These are phyloP conservation scores for Acrocephalus arundinaceus DNA, from an alignment of 2,113 vertebrate species.

Conservation along the genomic window DNA sequence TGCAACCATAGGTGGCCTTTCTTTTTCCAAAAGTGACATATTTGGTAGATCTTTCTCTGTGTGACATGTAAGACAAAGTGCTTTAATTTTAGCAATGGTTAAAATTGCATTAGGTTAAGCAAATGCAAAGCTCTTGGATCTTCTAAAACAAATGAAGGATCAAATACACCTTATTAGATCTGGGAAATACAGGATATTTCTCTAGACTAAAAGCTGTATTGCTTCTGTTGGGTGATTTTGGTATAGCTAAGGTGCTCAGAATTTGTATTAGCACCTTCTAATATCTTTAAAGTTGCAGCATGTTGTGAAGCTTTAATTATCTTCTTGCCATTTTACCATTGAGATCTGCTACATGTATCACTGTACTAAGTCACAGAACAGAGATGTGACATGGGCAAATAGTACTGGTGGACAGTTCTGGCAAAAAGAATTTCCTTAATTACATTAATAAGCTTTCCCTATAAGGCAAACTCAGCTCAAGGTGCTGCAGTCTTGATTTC, in stretches of 20 bases:
- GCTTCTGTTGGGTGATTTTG: background rate
- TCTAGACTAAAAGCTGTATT: background rate
- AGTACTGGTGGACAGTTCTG: background rate
- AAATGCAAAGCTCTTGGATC: constrained; percentile 22
- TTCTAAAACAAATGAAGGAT: constrained; percentile 33
- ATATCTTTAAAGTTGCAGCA: constrained; percentile 7
- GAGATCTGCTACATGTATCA: background rate
- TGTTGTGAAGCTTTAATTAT: constrained; percentile 24
- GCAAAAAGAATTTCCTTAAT: background rate
- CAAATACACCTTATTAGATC: constrained; percentile 28
- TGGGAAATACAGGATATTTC: constrained; percentile 23
- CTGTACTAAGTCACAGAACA: background rate
- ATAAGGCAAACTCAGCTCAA: background rate
- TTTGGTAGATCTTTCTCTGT: background rate
- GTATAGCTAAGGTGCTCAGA: background rate
- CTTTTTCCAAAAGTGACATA: background rate
- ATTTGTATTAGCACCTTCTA: constrained; percentile 6
- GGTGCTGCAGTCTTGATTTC: constrained; percentile 29
- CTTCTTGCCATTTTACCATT: background rate
- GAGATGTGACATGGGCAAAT: background rate
- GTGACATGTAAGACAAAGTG: background rate
- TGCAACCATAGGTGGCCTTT: background rate
- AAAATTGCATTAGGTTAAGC: constrained; percentile 4
- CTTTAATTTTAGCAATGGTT: background rate
- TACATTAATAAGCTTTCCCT: constrained; percentile 27